A percentile compares a stretch with the other conserved stretches of the same genome.
phyloP scores from a whole-genome alignment of 2,888 invertebrate species.

The Apamea sordens region DNA sequence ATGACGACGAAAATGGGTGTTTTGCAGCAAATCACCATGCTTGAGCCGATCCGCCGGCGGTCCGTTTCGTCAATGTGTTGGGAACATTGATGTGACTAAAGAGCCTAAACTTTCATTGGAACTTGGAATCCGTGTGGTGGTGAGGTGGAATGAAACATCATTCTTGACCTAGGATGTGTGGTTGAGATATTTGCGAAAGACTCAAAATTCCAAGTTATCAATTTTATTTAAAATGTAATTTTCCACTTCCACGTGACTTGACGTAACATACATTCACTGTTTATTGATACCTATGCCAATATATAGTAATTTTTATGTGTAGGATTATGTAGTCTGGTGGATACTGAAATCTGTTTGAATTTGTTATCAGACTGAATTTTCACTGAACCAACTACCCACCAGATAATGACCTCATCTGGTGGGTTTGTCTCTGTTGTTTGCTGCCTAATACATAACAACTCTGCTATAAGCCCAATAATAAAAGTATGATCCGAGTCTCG shows the following conservation, averaged over 20 bases:
- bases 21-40: no score
- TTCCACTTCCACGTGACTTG: not conserved
- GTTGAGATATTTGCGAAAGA: not conserved
- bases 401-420: not conserved
- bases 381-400: no score
- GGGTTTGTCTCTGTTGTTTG: not conserved
- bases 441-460: not conserved
- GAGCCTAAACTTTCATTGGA: not conserved
- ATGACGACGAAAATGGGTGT: no score
- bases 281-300: not conserved
- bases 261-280: not conserved
- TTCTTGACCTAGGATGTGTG: not conserved
- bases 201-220: not conserved
- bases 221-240: not conserved
- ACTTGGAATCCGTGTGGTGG: not conserved
- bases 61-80: not conserved
- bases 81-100: not conserved
- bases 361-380: not conserved
- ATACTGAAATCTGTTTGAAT: not conserved
- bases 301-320: no score
- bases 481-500: not conserved
- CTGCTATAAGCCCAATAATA: not conserved
- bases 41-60: not conserved
- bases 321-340: not conserved
- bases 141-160: not conserved